These are phyloP conservation scores for Leptinotarsa defecta DNA, from an alignment of 1,140 invertebrate species.

Conservation along the genomic window DNA sequence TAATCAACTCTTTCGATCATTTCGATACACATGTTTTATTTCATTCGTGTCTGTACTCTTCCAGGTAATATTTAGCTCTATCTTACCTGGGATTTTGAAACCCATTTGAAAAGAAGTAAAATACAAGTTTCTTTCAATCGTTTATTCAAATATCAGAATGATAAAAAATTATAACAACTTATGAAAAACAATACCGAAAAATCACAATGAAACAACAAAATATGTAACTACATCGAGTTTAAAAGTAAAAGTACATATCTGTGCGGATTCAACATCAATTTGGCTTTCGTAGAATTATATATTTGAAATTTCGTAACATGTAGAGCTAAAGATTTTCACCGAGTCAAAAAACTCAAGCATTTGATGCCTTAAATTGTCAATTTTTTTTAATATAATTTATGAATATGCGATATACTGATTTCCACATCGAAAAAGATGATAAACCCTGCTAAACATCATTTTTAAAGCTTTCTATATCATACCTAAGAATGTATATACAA, in stretches of 20 bases:
- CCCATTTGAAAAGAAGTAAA: background rate
- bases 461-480: conserved; percentile 41
- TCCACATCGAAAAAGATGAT: conserved; percentile 33
- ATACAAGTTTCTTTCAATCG: background rate
- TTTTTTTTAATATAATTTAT: conserved; percentile 7
- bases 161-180: background rate
- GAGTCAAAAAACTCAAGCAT: conserved; percentile 14
- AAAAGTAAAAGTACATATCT: background rate
- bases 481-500: conserved; percentile 32
- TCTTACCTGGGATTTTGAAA: too few relatives aligned
- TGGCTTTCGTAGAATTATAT: background rate
- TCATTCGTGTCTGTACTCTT: too few relatives aligned
- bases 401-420: conserved; percentile 26
- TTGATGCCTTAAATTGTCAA: conserved; percentile 6
- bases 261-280: background rate
- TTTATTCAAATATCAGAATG: background rate
- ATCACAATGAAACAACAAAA: conserved; percentile 14
- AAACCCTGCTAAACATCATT: conserved; percentile 44
- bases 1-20: too few relatives aligned
- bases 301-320: conserved; percentile 8
- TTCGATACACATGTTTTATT: too few relatives aligned
- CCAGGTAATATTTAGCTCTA: too few relatives aligned
- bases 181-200: background rate
- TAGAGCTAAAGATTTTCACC: background rate
- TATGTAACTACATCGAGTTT: background rate